Base-by-base conservation (phyloP, 2,113 vertebrate species). In the Cottus gobio region DNA sequence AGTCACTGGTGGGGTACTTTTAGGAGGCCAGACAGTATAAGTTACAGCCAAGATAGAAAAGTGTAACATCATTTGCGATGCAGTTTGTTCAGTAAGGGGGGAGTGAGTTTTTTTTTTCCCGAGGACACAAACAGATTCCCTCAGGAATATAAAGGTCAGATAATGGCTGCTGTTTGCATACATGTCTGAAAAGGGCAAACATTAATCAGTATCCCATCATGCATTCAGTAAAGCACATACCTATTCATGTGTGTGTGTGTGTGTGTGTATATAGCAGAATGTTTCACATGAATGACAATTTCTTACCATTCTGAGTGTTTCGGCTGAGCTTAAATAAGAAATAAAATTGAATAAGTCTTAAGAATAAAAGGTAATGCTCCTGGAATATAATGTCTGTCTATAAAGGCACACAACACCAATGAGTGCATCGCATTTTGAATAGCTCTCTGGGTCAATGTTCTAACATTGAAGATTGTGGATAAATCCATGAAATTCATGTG, bases 131-230 rank as follows among this genome's bases (percentile, higher is more conserved):
- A 68, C 10, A 16, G 42, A 11, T 44, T 75, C 50, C 60, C 11
- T 61, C 13, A 13, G 56, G 61, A 80, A 52, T 24, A 11, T 13
- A 80, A 85, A 80, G 75, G 58, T 87, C 87, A 84, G 26, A 24
- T 77, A 79, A 79, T 70, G 77, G 60, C 66, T 60, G 63, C 31
- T 80, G 46, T 82, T 83, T 81, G 28, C 54, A 34, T 37, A 42
- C n/a, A 72, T 69, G 63, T 18, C 76, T 80, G 77, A 61, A 87
- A 87, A 88, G 71, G 54, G 70, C 83, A 83, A 82, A 84, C 63
- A 76, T 80, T 62, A 80, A 58, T 88, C 72, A 79, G 57, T 62
- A 77, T 71, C 76, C 64, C 39, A 77, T 63, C 71, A 50, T 66
- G 72, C 75, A 68, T 73, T 83, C 22, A 28, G 28, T 24, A 37